phyloP scores from a whole-genome alignment of 2,888 invertebrate species.

The Phyllotreta striolata region DNA sequence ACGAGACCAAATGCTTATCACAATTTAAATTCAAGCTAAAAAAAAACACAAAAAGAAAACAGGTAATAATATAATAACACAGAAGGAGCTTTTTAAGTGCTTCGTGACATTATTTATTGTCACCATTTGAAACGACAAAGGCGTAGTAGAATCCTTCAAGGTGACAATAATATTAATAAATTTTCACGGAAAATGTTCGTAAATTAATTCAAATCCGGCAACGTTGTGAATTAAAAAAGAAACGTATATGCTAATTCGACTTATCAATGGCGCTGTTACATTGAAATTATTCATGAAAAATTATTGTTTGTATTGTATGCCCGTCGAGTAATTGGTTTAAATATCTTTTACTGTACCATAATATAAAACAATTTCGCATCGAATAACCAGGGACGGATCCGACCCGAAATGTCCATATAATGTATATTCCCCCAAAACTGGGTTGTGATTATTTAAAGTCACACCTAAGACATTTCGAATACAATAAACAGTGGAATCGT shows the following conservation, averaged over 20 bases:
- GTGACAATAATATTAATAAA: too few relatives aligned
- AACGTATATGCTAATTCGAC: conserved; percentile 36
- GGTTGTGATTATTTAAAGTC: conserved; percentile 13
- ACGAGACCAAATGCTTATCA: conserved; percentile 31
- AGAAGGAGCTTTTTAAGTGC: conserved; percentile 30
- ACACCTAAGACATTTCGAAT: conserved; percentile 15
- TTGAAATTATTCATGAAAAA: conserved; percentile 38
- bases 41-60: conserved; percentile 26
- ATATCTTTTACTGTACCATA: conserved; percentile 9
- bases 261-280: conserved; percentile 32
- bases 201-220: too few relatives aligned
- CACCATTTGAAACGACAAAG: too few relatives aligned
- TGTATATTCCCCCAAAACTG: too few relatives aligned
- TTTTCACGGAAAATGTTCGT: too few relatives aligned
- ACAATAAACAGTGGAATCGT: neutral
- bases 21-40: conserved; percentile 36
- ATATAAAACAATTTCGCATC: neutral
- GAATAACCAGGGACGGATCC: too few relatives aligned
- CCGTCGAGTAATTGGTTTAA: conserved; percentile 19
- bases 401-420: too few relatives aligned
- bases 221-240: too few relatives aligned
- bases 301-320: conserved; percentile 40
- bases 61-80: conserved; percentile 27
- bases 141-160: conserved; percentile 50
- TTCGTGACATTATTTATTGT: conserved; percentile 50